Evolutionary conservation across 2,113 vertebrate genomes (phyloP).

Genomic region (Prunella fulvescens): DNA sequence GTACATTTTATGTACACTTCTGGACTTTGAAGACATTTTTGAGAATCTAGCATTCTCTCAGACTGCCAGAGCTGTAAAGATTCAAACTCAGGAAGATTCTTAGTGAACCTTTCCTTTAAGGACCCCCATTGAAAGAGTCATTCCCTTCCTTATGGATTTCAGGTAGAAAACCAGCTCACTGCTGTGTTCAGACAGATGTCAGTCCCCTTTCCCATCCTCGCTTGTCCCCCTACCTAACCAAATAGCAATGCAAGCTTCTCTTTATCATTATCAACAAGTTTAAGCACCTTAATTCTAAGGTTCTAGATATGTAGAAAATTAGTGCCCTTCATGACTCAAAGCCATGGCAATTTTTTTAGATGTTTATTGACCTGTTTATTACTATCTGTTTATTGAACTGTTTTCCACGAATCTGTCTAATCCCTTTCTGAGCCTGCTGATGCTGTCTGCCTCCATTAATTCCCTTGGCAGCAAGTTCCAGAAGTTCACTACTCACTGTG

Average conservation of each 20-base stretch:
- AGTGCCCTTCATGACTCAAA: neutral
- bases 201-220: neutral
- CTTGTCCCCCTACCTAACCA: neutral
- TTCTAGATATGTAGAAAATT: constrained; percentile 1
- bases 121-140: neutral
- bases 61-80: neutral
- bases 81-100: neutral
- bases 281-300: neutral
- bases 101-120: neutral
- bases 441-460: constrained; percentile 11
- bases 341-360: neutral
- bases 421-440: constrained; percentile 19
- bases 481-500: neutral
- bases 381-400: constrained; percentile 51
- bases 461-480: constrained; percentile 28
- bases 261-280: neutral
- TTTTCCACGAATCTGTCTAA: constrained; percentile 49
- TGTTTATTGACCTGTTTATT: constrained; percentile 52
- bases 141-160: neutral
- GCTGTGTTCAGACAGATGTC: neutral
- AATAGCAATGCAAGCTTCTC: neutral
- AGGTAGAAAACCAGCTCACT: neutral
- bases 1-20: neutral
- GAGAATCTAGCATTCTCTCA: neutral
- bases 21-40: neutral